Evolutionary conservation across 1,140 invertebrate genomes (phyloP).

Genomic region (Drosophila parabipectinata): DNA sequence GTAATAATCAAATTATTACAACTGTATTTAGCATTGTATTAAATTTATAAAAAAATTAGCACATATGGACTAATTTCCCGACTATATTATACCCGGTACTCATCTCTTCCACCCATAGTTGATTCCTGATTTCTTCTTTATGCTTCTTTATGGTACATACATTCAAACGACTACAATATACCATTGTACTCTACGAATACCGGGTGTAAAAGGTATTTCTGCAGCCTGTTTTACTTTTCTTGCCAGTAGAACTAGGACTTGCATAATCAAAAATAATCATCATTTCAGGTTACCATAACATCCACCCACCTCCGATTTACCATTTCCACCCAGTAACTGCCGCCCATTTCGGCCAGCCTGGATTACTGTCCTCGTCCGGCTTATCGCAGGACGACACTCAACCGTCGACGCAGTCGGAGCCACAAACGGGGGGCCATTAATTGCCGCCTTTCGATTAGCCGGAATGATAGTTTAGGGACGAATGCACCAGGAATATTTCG

Average conservation of each 20-base stretch:
- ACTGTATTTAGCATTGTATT: too few species aligned
- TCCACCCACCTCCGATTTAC: not conserved
- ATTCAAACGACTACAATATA: too few species aligned
- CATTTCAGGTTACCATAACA: not conserved
- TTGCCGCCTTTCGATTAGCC: slow-evolving; percentile 49
- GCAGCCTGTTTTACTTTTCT: not conserved
- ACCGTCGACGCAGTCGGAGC: not conserved
- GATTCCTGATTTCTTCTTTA: too few species aligned
- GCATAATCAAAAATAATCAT: not conserved
- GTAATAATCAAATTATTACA: too few species aligned
- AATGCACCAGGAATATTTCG: slow-evolving; percentile 30
- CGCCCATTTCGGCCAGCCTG: slow-evolving; percentile 14
- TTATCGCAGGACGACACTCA: slow-evolving; percentile 29
- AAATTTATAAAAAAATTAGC: too few species aligned
- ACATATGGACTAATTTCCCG: too few species aligned
- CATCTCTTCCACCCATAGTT: too few species aligned
- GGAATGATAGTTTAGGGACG: slow-evolving; percentile 7
- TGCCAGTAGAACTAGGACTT: not conserved
- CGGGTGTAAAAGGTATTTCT: too few species aligned
- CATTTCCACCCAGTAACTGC: not conserved
- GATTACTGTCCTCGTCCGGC: slow-evolving; percentile 26
- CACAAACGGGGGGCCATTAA: slow-evolving; percentile 44
- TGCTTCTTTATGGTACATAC: too few species aligned
- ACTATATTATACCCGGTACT: too few species aligned
- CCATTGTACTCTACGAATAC: too few species aligned